Conservation (phyloP, 2,113 vertebrate species). For the Turdus rufiventris region DNA sequence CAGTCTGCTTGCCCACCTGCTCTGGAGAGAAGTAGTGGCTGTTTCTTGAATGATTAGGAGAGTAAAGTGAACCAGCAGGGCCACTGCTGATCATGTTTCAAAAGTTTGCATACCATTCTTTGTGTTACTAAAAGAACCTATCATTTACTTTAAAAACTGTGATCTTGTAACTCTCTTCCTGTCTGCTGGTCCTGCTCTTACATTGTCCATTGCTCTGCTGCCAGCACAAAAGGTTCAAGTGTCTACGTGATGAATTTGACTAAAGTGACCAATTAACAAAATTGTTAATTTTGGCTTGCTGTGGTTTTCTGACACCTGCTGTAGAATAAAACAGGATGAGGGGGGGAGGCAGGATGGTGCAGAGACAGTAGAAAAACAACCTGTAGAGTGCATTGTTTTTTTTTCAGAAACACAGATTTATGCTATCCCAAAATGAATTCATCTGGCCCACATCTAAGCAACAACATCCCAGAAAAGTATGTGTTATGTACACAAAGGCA, state of each 20-base stretch:
- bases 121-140: neutral
- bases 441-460: neutral
- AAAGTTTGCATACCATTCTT: fast-evolving
- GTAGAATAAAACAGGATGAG: neutral
- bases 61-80: neutral
- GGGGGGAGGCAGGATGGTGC: neutral
- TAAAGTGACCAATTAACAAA: neutral
- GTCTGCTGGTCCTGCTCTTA: neutral
- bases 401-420: neutral
- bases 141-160: neutral
- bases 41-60: neutral
- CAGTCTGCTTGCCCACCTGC: neutral
- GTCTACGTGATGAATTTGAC: neutral
- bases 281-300: neutral
- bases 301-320: neutral
- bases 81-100: neutral
- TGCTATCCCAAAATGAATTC: neutral
- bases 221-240: neutral
- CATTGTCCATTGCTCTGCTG: neutral
- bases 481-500: neutral
- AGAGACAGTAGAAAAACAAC: neutral
- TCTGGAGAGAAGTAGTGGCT: neutral
- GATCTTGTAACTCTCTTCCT: neutral
- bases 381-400: neutral
- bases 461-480: neutral